Conservation (phyloP, 2,888 invertebrate species). For the Lasioglossum oenotherae region DNA sequence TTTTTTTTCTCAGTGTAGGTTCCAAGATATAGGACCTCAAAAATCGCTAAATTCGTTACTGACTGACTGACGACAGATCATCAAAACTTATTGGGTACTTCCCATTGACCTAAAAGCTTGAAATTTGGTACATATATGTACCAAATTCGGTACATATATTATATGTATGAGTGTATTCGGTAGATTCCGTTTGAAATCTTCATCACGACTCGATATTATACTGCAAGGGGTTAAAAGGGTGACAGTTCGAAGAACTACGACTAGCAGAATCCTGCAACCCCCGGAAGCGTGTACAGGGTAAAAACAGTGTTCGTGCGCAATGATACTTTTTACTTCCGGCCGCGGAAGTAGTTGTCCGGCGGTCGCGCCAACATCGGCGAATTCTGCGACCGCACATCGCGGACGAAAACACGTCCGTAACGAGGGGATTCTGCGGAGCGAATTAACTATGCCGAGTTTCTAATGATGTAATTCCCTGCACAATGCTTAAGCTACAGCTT, state of each 20-base stretch:
- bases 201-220: not conserved
- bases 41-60: no score
- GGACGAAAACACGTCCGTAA: conserved; percentile 19
- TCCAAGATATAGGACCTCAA: no score
- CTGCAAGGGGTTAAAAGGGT: not conserved
- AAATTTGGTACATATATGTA: no score
- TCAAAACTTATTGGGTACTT: no score
- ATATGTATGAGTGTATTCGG: no score
- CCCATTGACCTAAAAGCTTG: no score
- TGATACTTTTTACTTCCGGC: not conserved
- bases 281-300: not conserved
- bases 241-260: not conserved
- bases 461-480: conserved; percentile 41
- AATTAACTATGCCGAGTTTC: conserved; percentile 42
- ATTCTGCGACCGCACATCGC: not conserved
- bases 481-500: conserved; percentile 31
- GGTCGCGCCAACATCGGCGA: not conserved
- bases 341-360: not conserved
- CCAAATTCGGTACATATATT: no score
- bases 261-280: not conserved
- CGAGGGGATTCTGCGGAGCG: conserved; percentile 24
- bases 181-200: not conserved
- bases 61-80: no score
- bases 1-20: no score
- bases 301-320: not conserved